phyloP scores from a whole-genome alignment of 2,113 vertebrate species.

The Corapipo altera region DNA sequence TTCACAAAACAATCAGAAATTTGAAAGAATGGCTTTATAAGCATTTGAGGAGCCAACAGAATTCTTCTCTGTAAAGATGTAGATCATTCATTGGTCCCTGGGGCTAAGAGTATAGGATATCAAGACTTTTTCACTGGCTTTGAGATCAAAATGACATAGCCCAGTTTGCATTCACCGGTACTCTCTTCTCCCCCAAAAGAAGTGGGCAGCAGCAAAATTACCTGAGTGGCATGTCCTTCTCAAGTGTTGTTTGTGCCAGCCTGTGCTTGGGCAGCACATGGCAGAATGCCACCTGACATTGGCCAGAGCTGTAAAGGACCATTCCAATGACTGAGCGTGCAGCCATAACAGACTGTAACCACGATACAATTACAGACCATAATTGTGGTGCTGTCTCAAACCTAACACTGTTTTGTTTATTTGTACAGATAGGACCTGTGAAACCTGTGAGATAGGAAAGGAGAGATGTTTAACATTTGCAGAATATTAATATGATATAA shows the following conservation, averaged over 20 bases:
- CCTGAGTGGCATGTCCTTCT: neutral
- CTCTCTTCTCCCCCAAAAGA: neutral
- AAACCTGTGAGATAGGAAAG: neutral
- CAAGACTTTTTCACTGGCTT: neutral
- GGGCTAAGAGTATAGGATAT: neutral
- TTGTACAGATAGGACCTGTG: neutral
- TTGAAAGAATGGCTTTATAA: neutral
- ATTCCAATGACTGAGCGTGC: fast-evolving
- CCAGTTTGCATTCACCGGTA: neutral
- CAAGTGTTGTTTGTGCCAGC: neutral
- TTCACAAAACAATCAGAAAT: neutral
- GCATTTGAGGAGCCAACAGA: neutral
- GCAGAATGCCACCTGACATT: too few relatives aligned
- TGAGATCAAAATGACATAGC: neutral
- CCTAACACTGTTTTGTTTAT: neutral
- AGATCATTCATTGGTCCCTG: neutral
- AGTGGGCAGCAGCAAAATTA: neutral
- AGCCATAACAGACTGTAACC: neutral
- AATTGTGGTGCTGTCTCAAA: neutral
- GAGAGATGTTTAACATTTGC: neutral
- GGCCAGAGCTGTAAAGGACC: neutral
- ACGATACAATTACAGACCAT: fast-evolving
- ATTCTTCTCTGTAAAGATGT: neutral
- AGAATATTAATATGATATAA: neutral
- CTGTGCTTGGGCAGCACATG: neutral